Base-by-base conservation (phyloP, 2,888 invertebrate genomes). In the Heteropelma amictum region DNA sequence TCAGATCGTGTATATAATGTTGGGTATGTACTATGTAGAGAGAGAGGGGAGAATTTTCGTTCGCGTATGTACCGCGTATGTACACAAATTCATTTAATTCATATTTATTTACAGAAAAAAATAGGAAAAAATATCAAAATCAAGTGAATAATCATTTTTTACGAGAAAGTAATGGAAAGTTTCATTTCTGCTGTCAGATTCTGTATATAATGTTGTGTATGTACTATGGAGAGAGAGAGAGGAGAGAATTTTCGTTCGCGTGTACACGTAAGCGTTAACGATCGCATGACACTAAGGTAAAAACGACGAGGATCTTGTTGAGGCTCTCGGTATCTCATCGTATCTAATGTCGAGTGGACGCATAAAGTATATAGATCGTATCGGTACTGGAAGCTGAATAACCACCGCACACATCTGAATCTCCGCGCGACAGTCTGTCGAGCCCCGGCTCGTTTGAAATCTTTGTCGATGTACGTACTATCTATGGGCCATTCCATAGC, bases 321-420 rank as follows among this genome's bases (percentile, higher is more conserved):
- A 58, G 49, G 38, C 64, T 45, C 21, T 23, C 33, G 40, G 56
- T 56, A 45, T 72, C 51, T 72, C 64, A 58, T 38, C 42, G 33
- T 35, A 69, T 69, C 58, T 69, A 49, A 8, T 40, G 54, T 42
- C 33, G 40, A 40, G 35, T 49, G 42, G 28, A 51, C 58, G 19
- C 58, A 65, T 58, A 65, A 72, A 72, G 60, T 56, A 19, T 68
- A 64, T 42, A 30, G 63, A 65, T 72, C 51, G 38, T 53, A 58
- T 70, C 58, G 23, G 40, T 21, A n/a, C 38, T 72, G 63, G 49
- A 23, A 71, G 71, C 71, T 26, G 53, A 49, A 35, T 30, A 28
- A 12, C 30, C 12, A 12, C 30, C 12, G 17, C 6, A 53, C 42
- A 28, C 47, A 53, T 53, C 61, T 49, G 14, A 64, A 61, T 61